A percentile compares a stretch with the other conserved stretches of the same genome.
These are phyloP conservation scores for Lutraria lutraria DNA, from an alignment of 2,888 invertebrate species.

Conservation along the genomic window DNA sequence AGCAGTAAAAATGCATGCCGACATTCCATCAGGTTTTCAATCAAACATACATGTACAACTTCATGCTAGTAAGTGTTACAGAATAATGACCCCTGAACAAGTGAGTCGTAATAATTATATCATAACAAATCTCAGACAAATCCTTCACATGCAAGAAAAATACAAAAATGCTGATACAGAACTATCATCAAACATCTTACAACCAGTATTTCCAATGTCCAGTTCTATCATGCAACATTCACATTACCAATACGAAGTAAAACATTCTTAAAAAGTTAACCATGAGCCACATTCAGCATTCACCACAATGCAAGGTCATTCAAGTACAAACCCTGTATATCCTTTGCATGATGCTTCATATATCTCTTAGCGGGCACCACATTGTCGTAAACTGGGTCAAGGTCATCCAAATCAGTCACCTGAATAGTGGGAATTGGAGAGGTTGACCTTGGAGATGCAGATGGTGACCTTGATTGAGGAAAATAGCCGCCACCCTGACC, in stretches of 20 bases:
- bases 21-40: no score
- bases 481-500: neutral
- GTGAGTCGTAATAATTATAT: no score
- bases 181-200: no score
- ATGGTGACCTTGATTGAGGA: conserved; percentile 52
- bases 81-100: no score
- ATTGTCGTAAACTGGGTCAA: conserved; percentile 66
- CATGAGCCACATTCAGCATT: neutral
- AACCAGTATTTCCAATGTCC: neutral
- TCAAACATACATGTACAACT: no score
- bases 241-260: neutral
- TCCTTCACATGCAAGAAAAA: no score
- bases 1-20: no score
- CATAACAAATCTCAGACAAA: no score
- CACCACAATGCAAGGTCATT: conserved; percentile 27
- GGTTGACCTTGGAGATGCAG: conserved; percentile 41
- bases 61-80: no score
- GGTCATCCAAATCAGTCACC: conserved; percentile 52
- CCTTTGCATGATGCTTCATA: conserved; percentile 33
- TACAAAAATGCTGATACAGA: no score
- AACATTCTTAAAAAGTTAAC: neutral
- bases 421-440: conserved; percentile 56
- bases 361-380: conserved; percentile 44
- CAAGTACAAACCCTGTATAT: conserved; percentile 27
- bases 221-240: neutral